Conservation (phyloP, 1,140 invertebrate species). For the Myzus persicae region DNA sequence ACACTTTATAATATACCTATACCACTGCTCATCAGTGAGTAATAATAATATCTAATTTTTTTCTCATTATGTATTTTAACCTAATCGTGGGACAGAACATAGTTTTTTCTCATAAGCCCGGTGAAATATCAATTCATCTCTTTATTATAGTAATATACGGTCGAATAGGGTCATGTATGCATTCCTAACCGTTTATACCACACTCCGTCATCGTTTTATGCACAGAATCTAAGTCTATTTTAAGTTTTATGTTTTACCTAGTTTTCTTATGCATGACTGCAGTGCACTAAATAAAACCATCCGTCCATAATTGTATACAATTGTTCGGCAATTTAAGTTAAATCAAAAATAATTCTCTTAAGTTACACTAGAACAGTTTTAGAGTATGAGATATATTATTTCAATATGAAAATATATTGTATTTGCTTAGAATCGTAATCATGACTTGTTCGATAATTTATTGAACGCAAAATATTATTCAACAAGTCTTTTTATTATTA, state of each 20-base stretch:
- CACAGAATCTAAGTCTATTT: not conserved
- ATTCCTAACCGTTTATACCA: not conserved
- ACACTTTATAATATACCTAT: not conserved
- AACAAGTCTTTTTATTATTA: not conserved
- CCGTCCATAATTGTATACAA: not conserved
- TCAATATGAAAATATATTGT: too few species aligned
- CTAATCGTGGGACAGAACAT: not conserved
- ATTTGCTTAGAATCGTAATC: not conserved
- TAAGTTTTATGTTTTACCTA: not conserved
- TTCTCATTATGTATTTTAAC: not conserved
- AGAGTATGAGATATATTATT: too few species aligned
- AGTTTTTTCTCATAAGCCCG: not conserved
- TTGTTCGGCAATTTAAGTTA: not conserved
- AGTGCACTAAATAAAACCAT: not conserved
- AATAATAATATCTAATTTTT: conserved; percentile 5
- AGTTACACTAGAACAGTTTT: not conserved
- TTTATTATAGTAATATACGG: not conserved
- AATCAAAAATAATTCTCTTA: not conserved
- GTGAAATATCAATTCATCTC: not conserved
- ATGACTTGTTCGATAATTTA: not conserved
- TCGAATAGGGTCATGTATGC: not conserved
- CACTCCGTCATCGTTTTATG: not conserved
- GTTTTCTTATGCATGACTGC: not conserved
- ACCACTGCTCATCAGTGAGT: not conserved
- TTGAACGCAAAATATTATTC: not conserved